These are phyloP conservation scores for Drosophila insularis DNA, from an alignment of 1,140 invertebrate species.

Conservation along the genomic window DNA sequence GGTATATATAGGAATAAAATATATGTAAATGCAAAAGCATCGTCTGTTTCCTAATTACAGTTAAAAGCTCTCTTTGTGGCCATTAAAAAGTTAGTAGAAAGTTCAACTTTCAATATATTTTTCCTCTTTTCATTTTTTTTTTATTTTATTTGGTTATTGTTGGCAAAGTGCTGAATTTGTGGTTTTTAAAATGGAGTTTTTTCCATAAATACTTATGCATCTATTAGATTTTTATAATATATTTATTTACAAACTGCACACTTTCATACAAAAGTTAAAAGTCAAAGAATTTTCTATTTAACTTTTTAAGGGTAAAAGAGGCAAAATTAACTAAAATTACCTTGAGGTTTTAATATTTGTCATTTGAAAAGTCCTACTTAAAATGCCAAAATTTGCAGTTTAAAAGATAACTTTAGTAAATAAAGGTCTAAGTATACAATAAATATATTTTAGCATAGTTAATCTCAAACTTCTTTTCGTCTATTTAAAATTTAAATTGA, in stretches of 20 bases:
- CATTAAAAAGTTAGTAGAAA: conserved; percentile 61
- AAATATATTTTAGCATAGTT: too few species aligned
- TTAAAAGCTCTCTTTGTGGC: conserved; percentile 54
- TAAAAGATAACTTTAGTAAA: too few species aligned
- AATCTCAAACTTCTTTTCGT: too few species aligned
- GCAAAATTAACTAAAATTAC: too few species aligned
- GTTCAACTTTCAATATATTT: conserved; percentile 36
- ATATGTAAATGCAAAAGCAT: conserved; percentile 17
- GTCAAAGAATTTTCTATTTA: too few species aligned
- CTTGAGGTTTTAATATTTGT: too few species aligned
- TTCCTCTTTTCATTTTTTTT: neutral
- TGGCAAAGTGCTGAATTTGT: conserved; percentile 56
- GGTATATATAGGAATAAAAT: neutral
- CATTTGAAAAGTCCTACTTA: too few species aligned
- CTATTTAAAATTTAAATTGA: too few species aligned
- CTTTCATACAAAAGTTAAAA: too few species aligned
- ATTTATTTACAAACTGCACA: neutral
- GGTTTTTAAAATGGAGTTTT: conserved; percentile 9
- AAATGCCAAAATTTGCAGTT: too few species aligned
- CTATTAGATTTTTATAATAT: neutral
- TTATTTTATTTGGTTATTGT: conserved; percentile 38
- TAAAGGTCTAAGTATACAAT: too few species aligned
- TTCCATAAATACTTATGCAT: neutral
- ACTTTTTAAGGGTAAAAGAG: too few species aligned
- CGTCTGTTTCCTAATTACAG: conserved; percentile 57